Percentiles rank a stretch among this genome's conserved stretches.
These are phyloP conservation scores for Melanchra persicariae DNA, from an alignment of 2,888 invertebrate species.

Conservation along the genomic window DNA sequence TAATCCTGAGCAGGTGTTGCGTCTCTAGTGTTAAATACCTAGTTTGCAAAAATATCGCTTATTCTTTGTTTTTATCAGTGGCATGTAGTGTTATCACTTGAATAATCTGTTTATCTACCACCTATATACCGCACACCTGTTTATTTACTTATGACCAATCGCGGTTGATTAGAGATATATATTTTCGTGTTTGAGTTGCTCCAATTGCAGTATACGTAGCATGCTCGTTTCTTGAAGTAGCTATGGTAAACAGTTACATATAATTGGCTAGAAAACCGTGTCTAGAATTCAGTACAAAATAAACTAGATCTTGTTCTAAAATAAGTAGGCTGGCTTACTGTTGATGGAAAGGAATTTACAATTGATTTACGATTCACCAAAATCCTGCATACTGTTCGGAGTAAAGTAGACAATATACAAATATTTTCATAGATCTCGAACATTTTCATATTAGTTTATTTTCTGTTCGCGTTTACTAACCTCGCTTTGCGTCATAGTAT, in stretches of 20 bases:
- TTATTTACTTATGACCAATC: constrained; percentile 37
- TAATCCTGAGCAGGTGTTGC: constrained; percentile 4
- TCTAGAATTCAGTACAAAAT: constrained; percentile 32
- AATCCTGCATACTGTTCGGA: constrained; percentile 19
- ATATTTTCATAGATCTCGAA: constrained; percentile 38
- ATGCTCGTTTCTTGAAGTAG: constrained; percentile 31
- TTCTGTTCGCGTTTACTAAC: constrained; percentile 16
- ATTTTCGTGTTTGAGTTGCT: constrained; percentile 29
- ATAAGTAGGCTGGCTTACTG: constrained; percentile 43
- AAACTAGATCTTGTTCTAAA: constrained; percentile 46
- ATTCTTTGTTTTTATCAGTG: constrained; percentile 35
- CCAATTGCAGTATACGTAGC: constrained; percentile 17
- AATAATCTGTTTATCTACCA: constrained; percentile 52
- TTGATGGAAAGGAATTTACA: constrained; percentile 36
- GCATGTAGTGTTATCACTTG: constrained; percentile 34
- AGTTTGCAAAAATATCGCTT: constrained; percentile 23
- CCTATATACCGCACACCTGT: constrained; percentile 37
- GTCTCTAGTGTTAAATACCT: constrained; percentile 8
- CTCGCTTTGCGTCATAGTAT: constrained; percentile 23
- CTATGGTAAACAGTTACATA: constrained; percentile 31
- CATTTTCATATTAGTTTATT: constrained; percentile 12
- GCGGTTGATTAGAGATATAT: constrained; percentile 21
- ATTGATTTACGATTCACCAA: constrained; percentile 31
- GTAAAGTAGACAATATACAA: constrained; percentile 31
- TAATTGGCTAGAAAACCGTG: constrained; percentile 34